Base-by-base conservation (phyloP, 2,888 invertebrate genomes). In the Mechanitis messenoides region DNA sequence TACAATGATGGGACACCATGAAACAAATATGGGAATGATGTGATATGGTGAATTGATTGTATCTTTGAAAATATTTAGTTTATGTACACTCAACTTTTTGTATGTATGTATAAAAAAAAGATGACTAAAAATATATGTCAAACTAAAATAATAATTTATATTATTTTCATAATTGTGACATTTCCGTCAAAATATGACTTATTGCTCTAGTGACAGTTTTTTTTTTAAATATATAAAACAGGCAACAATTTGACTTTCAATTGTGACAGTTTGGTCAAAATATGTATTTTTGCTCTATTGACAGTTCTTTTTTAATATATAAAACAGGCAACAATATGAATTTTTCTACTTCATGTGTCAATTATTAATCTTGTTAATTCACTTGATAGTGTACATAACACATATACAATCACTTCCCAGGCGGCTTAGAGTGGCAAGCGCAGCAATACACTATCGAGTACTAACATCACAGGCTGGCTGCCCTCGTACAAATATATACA, bases 401-500 rank as follows among this genome's bases (percentile, higher is more conserved):
- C 45, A 56, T 68, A 72, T 70, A 75, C 69, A 75, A 74, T 69
- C 68, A 69, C 59, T 67, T 68, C 61, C 55, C 64, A 64, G 55
- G 60, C 56, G 64, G 67, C 64, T 61, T 60, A 75, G 85, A 81
- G 81, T 79, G 83, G 82, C 85, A 80, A 83, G 84, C 83, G 81
- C 84, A 81, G 84, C 84, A 74, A 66, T 58, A 66, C 62, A 66
- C 66, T 62, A 66, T 66, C 59, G 64, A 58, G 59, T 64, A 62
- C 63, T 61, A 64, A 66, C 68, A 74, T 77, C 80, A 78, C 76
- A 88, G 88, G 87, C 88, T 88, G 88, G 87, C 88, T 86, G 87
- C 86, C 79, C 85, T 84, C 84, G 59, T 59, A 59, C 66, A 63
- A 50, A 69, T 68, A 65, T 63, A 69, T 64, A 69, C 61, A 68